Base-by-base conservation (phyloP, 1,140 invertebrate genomes). In the Harlomillsia oculata region DNA sequence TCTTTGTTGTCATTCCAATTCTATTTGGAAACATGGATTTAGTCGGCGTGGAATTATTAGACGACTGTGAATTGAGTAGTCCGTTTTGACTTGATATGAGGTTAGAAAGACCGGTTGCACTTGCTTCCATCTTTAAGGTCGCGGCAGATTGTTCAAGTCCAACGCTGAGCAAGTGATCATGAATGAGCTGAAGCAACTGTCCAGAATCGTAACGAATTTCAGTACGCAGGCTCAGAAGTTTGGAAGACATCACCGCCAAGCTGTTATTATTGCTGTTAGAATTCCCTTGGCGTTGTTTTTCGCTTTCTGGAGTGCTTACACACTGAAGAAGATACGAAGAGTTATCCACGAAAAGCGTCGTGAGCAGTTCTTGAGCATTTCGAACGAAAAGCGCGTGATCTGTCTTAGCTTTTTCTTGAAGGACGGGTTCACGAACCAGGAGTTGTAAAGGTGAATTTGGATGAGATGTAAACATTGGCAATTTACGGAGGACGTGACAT, bases 401-500 rank as follows among this genome's bases (percentile, higher is more conserved):
- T 58, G 87, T 82, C 0, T 90, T 76, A n/a, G n/a, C n/a, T 72
- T 94, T 96, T 72, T 99, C 96, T 75, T 96, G 91, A 1, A 97
- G 75, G 58, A 82, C 48, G 23, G 96, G 95, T 75, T 97, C 92
- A 60, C 89, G 84, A 87, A 97, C 97, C 21, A 98, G 28, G 6
- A 60, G 79, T 72, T 97, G 91, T 56, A 99, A 78, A 68, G 93
- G 89, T 9, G 90, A 90, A 69, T 84, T 87, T 26, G 87, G 91
- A n/a, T n/a, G n/a, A n/a, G n/a, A n/a, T n/a, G n/a, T n/a, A 72
- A 99, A 94, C 43, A 98, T 77, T 5, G 93, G 91, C 39, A 99
- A 76, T 74, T 97, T 97, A 65, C 89, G 85, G 43, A 98, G 85
- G 64, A 99, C 97, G 75, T 98, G 94, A 9, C 87, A 74, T 0